These are phyloP conservation scores for Saxicola maurus DNA, from an alignment of 2,797 vertebrate species.

Conservation along the genomic window DNA sequence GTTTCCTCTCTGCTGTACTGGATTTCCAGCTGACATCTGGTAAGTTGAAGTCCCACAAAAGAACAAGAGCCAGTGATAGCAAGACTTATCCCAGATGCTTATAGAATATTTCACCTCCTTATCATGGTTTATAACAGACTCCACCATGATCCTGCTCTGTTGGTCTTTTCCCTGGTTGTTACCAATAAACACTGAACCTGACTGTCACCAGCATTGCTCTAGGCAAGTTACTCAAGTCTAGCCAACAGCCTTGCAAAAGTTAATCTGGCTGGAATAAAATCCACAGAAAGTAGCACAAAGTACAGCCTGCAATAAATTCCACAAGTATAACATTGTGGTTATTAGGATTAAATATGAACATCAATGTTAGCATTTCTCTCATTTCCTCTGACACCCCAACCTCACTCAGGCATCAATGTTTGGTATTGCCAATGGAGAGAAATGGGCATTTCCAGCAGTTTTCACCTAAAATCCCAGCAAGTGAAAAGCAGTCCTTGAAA, in stretches of 20 bases:
- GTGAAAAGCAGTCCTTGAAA: not conserved
- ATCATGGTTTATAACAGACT: not conserved
- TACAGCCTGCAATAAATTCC: not conserved
- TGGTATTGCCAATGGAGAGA: not conserved
- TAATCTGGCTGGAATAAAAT: not conserved
- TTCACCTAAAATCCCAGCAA: not conserved
- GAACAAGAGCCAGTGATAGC: fast-evolving
- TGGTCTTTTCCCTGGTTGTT: not conserved
- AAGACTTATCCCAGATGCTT: not conserved
- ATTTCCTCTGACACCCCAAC: not conserved
- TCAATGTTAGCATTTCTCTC: not conserved
- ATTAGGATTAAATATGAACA: not conserved
- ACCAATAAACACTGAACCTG: not conserved
- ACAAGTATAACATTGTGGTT: not conserved
- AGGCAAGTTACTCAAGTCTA: not conserved
- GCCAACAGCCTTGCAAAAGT: not conserved
- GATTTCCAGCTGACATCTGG: not conserved
- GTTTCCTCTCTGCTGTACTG: not conserved
- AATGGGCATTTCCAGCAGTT: not conserved
- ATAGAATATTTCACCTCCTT: not conserved
- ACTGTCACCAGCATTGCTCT: not conserved
- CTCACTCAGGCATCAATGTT: not conserved
- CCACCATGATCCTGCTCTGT: no score
- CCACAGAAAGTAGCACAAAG: not conserved
- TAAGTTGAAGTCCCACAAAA: no score